phyloP scores from a whole-genome alignment of 30 jellyfish, hydroid and myxozoan species.

The Calvadosia cruxmelitensis region DNA sequence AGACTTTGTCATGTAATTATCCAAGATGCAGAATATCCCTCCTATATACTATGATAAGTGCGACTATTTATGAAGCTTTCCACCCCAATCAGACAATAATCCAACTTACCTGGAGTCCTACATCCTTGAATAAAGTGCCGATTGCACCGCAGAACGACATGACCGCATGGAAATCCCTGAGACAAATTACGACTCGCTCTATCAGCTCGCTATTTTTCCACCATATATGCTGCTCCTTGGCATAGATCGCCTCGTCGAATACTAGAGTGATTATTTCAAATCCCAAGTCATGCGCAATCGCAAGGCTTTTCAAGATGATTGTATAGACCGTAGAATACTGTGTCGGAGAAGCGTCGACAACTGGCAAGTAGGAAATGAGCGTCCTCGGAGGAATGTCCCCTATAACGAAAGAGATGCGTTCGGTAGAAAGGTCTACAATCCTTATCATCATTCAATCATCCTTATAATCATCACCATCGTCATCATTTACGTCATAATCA shows the following conservation, averaged over 20 bases:
- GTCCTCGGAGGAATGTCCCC: conserved; percentile 13
- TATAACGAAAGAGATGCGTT: no score
- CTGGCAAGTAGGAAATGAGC: conserved; percentile 16
- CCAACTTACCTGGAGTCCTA: conserved; percentile 9
- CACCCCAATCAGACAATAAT: conserved; percentile 4
- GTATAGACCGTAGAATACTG: conserved; percentile 8
- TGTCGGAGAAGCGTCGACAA: conserved; percentile 16
- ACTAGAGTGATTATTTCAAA: conserved; percentile 5
- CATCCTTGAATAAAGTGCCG: conserved; percentile 9
- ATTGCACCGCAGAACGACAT: no score
- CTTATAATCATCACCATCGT: no score
- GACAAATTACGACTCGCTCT: conserved; percentile 6
- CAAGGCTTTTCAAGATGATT: conserved; percentile 8
- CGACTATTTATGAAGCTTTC: no score
- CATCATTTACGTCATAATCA: no score
- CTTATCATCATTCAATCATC: no score
- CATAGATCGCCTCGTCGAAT: conserved; percentile 21
- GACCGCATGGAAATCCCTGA: conserved; percentile 20
- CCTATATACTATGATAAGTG: no score
- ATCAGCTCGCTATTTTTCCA: conserved; percentile 14
- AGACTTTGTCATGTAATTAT: no score
- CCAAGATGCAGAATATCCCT: no score
- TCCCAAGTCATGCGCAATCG: conserved; percentile 18
- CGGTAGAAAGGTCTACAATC: no score
- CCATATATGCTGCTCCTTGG: conserved; percentile 17